Conservation (phyloP, 2,113 vertebrate genomes). For the Prinia subflava region DNA sequence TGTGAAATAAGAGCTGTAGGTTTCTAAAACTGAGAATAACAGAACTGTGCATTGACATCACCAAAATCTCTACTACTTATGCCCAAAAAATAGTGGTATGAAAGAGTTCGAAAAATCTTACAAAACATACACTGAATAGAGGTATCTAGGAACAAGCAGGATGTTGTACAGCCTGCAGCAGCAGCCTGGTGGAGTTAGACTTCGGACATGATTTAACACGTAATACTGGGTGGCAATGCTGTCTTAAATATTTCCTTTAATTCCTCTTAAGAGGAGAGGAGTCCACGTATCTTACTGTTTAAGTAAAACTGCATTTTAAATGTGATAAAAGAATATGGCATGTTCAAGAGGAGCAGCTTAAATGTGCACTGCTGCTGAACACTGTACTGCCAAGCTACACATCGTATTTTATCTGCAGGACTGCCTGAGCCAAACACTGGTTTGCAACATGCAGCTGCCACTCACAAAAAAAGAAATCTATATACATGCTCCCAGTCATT, state of each 20-base stretch:
- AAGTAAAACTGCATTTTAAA: conserved; percentile 15
- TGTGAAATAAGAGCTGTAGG: not conserved
- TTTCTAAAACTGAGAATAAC: not conserved
- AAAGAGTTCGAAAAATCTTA: not conserved
- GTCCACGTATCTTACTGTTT: not conserved
- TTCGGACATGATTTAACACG: not conserved
- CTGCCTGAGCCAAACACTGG: not conserved
- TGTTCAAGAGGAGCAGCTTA: not conserved
- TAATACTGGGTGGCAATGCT: not conserved
- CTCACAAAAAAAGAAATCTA: not conserved
- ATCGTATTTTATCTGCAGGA: not conserved
- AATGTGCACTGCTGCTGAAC: not conserved
- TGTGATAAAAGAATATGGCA: not conserved
- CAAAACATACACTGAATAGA: not conserved
- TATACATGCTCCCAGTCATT: not conserved
- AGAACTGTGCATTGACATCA: not conserved
- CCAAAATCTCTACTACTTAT: not conserved
- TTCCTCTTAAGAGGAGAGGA: not conserved
- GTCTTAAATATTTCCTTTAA: not conserved
- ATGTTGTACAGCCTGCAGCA: not conserved
- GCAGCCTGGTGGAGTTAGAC: not conserved
- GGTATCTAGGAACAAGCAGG: not conserved
- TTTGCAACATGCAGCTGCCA: not conserved
- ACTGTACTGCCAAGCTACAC: not conserved
- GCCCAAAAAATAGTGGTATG: not conserved